Evolutionary conservation across 2,113 vertebrate species (phyloP), one percentile per base, ranked within the genome.

Genomic region (Prolemur simus): DNA sequence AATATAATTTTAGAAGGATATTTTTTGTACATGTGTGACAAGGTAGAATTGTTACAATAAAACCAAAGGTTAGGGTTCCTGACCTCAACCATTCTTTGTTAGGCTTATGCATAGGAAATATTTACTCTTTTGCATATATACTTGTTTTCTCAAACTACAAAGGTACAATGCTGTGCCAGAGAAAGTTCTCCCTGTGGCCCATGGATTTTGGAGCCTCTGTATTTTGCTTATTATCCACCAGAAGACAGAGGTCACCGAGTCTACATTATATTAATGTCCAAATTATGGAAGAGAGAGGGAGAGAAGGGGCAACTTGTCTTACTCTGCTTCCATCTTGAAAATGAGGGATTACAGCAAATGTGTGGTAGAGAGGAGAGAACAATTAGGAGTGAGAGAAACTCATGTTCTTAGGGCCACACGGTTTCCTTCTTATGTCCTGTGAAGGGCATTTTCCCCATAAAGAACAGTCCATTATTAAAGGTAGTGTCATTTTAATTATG

Each of bases 401-500:
- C 7, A 14, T 58, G 47, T 37, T 66, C 47, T 68, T 71, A 8
- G 74, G 81, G 63, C 42, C 71, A 64, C 66, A n/a, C 42, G 11
- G 20, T 60, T 89, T 91, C 20, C 74, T 73, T 88, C 14, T 82
- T 49, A 34, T 11, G 15, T 21, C 47, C 37, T 74, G 3, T 68
- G 78, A 94, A 97, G 66, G n/a, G 2, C 42, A 74, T 85, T 94
- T 74, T 39, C 52, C 14, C 20, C n/a, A 14, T 94, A 81, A 92
- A 92, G 92, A 92, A 81, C 3, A 90, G 71, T 21, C 39, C 56
- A 27, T 94, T 96, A 76, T 80, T 87, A 80, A 82, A 94, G 80
- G 64, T 32, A 64, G 20, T 94, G 58, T 21, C 73, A 56, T 84
- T 90, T 95, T 90, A 80, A 84, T 96, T 94, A 88, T 37, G 27